These are phyloP conservation scores for Stercorarius parasiticus DNA, from an alignment of 2,113 vertebrate genomes.

Conservation along the genomic window DNA sequence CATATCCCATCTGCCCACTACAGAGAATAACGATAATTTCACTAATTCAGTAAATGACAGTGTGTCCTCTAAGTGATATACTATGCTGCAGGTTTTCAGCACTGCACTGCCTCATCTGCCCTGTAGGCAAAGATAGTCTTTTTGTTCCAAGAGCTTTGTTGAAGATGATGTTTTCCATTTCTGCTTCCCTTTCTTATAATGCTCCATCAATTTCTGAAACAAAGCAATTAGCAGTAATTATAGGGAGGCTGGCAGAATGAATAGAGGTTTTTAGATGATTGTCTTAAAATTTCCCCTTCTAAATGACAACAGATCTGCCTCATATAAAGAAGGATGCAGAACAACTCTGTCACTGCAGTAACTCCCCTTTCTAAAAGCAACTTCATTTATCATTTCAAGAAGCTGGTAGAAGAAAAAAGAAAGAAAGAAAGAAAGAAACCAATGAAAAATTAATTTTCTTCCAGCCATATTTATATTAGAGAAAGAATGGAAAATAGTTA, in stretches of 20 bases:
- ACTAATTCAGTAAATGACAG: background rate
- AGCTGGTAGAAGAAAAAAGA: background rate
- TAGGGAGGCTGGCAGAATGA: background rate
- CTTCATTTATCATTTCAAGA: background rate
- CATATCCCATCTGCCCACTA: background rate
- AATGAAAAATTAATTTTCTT: background rate
- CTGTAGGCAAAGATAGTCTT: background rate
- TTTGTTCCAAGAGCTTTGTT: background rate
- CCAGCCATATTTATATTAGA: background rate
- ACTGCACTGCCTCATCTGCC: background rate
- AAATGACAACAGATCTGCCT: background rate
- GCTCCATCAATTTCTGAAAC: background rate
- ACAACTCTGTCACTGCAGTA: background rate
- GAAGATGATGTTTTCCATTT: background rate
- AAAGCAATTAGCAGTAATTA: conserved; percentile 39
- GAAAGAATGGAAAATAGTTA: background rate
- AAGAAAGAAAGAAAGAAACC: background rate
- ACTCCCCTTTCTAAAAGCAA: background rate
- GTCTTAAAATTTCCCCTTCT: conserved; percentile 10
- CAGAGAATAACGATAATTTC: background rate
- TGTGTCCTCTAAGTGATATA: background rate
- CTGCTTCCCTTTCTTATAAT: background rate
- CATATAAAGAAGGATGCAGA: background rate
- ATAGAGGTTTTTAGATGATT: background rate
- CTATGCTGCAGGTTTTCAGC: background rate